Conservation (phyloP, 2,888 invertebrate genomes). For the Cataglyphis cursor region DNA sequence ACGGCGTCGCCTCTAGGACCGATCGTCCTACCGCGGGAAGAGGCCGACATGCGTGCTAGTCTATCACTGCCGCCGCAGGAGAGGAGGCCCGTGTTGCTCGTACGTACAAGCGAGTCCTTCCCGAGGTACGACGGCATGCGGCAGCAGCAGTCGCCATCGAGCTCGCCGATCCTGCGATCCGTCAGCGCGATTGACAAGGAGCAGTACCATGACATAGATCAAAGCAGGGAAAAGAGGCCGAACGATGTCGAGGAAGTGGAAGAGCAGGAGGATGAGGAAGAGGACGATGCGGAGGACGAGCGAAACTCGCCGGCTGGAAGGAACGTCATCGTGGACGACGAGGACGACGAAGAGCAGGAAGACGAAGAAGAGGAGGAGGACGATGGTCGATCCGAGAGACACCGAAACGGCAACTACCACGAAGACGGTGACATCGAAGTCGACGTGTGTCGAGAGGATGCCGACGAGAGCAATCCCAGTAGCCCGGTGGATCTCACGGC, state of each 20-base stretch:
- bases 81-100: slow-evolving; percentile 81
- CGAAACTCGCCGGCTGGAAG: slow-evolving; percentile 51
- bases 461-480: slow-evolving; percentile 84
- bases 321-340: slow-evolving; percentile 73
- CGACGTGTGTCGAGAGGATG: slow-evolving; percentile 82
- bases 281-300: slow-evolving; percentile 69
- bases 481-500: slow-evolving; percentile 87
- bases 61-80: slow-evolving; percentile 78
- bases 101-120: slow-evolving; percentile 82
- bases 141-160: slow-evolving; percentile 69
- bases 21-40: slow-evolving; percentile 77
- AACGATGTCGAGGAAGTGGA: slow-evolving; percentile 72
- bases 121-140: slow-evolving; percentile 77
- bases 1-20: slow-evolving; percentile 80
- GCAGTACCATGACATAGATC: slow-evolving; percentile 65
- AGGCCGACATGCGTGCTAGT: slow-evolving; percentile 72
- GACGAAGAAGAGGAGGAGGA: slow-evolving; percentile 82
- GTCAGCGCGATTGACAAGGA: slow-evolving; percentile 65
- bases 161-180: slow-evolving; percentile 68
- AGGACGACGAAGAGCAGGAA: slow-evolving; percentile 77
- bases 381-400: slow-evolving; percentile 62
- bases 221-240: slow-evolving; percentile 56
- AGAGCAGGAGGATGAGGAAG: slow-evolving; percentile 76
- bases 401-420: slow-evolving; percentile 78
- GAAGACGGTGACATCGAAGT: slow-evolving; percentile 83